A percentile compares a stretch with the other conserved stretches of the same genome.
Evolutionary conservation across 2,888 invertebrate species (phyloP).

Genomic region (Troides aeacus): DNA sequence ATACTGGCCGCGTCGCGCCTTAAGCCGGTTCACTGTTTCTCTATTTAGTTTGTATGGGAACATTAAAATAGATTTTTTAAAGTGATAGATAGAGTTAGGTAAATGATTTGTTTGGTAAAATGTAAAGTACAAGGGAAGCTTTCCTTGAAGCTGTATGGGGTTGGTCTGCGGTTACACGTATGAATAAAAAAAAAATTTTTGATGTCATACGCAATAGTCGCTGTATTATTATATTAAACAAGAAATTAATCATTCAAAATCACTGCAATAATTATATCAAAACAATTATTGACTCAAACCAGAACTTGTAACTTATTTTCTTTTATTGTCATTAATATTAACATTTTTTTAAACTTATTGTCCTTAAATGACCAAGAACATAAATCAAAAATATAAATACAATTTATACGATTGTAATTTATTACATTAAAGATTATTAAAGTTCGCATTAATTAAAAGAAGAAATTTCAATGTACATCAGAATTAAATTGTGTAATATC

Average conservation of each 20-base stretch:
- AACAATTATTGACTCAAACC: neutral
- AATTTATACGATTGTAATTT: too few relatives aligned
- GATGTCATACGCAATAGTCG: neutral
- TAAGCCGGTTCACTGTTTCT: conserved; percentile 71
- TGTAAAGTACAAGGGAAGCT: conserved; percentile 67
- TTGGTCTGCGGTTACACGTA: conserved; percentile 49
- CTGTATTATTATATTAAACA: neutral
- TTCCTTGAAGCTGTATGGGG: conserved; percentile 68
- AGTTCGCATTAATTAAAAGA: too few relatives aligned
- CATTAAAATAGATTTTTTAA: conserved; percentile 73
- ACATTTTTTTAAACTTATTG: neutral
- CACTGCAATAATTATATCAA: neutral
- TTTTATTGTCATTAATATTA: neutral
- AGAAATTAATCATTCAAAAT: neutral
- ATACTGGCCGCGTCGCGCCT: conserved; percentile 77
- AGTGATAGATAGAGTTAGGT: conserved; percentile 63
- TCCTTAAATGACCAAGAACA: neutral
- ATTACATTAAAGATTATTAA: too few relatives aligned
- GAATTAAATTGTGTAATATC: too few relatives aligned
- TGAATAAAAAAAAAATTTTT: conserved; percentile 41
- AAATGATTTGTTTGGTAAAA: conserved; percentile 69
- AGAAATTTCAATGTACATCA: too few relatives aligned
- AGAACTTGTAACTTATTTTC: neutral
- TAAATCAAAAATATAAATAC: neutral
- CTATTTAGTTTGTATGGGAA: conserved; percentile 79